Conservation (phyloP, 2,113 vertebrate genomes). For the Axis porcinus region DNA sequence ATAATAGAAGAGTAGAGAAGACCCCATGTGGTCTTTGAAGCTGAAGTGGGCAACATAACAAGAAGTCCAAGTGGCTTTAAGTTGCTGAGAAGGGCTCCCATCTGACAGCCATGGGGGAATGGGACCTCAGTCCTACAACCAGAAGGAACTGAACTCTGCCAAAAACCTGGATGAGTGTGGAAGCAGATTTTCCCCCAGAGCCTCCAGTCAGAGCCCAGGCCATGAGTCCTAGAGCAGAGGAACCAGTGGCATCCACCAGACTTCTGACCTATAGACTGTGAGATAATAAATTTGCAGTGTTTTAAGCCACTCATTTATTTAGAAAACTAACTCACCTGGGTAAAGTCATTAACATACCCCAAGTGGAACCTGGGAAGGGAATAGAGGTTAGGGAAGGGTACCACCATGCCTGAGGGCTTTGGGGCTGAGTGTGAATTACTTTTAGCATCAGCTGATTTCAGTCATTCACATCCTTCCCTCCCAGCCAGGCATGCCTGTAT, state of each 20-base stretch:
- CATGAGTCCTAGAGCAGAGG: not conserved
- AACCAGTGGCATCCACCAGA: not conserved
- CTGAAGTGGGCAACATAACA: not conserved
- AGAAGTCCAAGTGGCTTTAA: not conserved
- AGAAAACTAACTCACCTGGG: not conserved
- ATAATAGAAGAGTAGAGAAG: not conserved
- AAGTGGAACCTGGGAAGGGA: not conserved
- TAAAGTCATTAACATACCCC: not conserved
- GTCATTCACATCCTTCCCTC: not conserved
- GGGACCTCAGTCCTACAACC: not conserved
- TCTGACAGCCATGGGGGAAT: not conserved
- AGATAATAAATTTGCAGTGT: not conserved
- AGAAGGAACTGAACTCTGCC: conserved; percentile 34
- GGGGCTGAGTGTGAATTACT: not conserved
- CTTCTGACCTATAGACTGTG: not conserved
- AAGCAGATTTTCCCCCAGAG: not conserved
- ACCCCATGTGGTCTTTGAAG: not conserved
- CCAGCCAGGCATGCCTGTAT: not conserved
- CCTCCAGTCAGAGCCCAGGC: not conserved
- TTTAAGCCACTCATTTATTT: not conserved
- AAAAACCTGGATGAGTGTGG: not conserved
- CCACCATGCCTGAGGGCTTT: not conserved
- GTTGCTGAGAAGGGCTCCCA: not conserved
- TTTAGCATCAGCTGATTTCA: not conserved
- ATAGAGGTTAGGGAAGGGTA: not conserved